phyloP scores from a whole-genome alignment of 64 coral and sea anemone species.

The Cladopsammia gracilis region DNA sequence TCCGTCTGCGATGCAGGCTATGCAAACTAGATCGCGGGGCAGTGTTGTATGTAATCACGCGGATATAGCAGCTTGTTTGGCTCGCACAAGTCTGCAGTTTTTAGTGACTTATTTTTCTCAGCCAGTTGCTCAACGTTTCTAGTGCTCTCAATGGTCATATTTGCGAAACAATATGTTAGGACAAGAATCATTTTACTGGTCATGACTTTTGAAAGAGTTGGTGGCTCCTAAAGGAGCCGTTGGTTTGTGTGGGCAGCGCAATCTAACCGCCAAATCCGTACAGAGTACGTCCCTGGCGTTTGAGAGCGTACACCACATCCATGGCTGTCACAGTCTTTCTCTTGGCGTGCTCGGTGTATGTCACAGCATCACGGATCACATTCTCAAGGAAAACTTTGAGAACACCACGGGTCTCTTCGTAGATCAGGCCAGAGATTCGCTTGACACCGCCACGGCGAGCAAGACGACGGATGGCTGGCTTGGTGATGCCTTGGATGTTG shows the following conservation, averaged over 20 bases:
- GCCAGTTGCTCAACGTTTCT: too few species aligned
- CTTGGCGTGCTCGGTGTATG: constrained; percentile 81
- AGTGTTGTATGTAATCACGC: too few species aligned
- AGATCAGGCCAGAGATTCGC: constrained; percentile 79
- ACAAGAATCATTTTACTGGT: too few species aligned
- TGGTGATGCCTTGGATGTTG: constrained; percentile 73
- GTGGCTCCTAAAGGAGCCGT: constrained; percentile 26
- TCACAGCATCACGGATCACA: constrained; percentile 76
- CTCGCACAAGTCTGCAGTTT: too few species aligned
- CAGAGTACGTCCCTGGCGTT: constrained; percentile 72
- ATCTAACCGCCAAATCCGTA: constrained; percentile 50
- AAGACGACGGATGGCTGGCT: constrained; percentile 78
- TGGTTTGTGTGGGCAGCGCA: neutral
- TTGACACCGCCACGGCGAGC: constrained; percentile 77
- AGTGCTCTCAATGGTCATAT: too few species aligned
- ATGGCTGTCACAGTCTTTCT: constrained; percentile 77
- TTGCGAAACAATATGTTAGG: too few species aligned
- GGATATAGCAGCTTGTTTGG: too few species aligned
- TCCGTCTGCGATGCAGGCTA: too few species aligned
- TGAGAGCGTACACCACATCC: constrained; percentile 79
- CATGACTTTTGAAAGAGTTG: neutral
- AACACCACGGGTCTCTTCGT: constrained; percentile 75
- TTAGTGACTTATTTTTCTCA: too few species aligned
- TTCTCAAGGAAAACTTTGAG: constrained; percentile 79
- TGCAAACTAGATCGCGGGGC: too few species aligned